A percentile compares a stretch with the other conserved stretches of the same genome.
These are phyloP conservation scores for Phallusia fumigata DNA, from an alignment of 23 tunicate species.

Conservation along the genomic window DNA sequence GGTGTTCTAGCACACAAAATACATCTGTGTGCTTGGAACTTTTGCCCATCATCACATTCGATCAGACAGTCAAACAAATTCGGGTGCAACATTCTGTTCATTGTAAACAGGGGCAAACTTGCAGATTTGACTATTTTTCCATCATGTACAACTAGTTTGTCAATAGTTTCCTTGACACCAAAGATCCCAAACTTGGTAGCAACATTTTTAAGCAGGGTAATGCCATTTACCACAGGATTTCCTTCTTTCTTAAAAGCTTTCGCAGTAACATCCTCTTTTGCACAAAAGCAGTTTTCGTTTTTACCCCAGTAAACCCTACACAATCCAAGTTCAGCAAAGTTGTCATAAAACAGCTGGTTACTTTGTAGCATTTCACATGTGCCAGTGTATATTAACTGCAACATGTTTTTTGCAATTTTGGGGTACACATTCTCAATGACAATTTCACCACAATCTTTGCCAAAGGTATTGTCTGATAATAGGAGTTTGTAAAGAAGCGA, in stretches of 20 bases:
- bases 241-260: background rate
- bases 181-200: background rate
- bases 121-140: background rate
- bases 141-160: background rate
- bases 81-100: conserved; percentile 8
- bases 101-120: background rate
- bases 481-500: conserved; percentile 2
- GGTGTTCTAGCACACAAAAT: conserved; percentile 73
- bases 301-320: conserved; percentile 28
- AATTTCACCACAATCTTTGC: background rate
- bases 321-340: conserved; percentile 2
- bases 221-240: background rate
- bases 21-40: conserved; percentile 70
- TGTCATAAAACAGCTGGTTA: background rate
- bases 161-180: background rate
- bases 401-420: conserved; percentile 22
- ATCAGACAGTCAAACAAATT: conserved; percentile 56
- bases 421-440: conserved; percentile 61
- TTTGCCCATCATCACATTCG: conserved; percentile 56
- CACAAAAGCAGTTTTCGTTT: background rate
- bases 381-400: conserved; percentile 63
- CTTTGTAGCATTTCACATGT: conserved; percentile 33
- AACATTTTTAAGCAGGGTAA: background rate
- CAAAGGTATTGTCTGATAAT: background rate
- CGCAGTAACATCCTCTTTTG: background rate